Evolutionary conservation across 2,888 invertebrate species (phyloP), one percentile per base, ranked within the genome.

Genomic region (Xanthia togata): DNA sequence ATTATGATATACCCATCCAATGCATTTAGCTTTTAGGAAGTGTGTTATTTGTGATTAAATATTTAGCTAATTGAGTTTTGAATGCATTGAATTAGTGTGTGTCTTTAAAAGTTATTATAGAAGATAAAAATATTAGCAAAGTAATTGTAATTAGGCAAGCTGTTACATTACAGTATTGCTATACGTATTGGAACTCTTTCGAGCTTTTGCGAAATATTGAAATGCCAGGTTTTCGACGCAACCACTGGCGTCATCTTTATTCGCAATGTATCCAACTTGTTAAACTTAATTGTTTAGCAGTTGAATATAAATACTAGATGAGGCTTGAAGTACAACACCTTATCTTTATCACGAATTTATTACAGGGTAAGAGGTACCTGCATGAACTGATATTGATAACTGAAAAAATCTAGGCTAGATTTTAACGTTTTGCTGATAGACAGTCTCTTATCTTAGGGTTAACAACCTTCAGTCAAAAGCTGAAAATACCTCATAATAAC

Each of bases 141-240:
- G 17, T 79, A 69, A 69, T 82, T 64, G 17, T 79, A 69, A 69
- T 82, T 64, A 20, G 50, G 60, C n/a, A 81, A 78, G 14, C 53
- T 57, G 0, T 64, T 41, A 60, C 55, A 73, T 38, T 64, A 55
- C 53, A 73, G 17, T 67, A 38, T 83, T 74, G 79, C 83, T 59
- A 65, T 62, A 50, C 23, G 12, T 26, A 35, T 59, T 74, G 8
- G 0, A 50, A 41, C 50, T 79, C 65, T 83, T 79, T 70, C 38
- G 11, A 64, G 79, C 23, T 47, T 83, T 82, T 82, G 57, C 74
- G 81, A 79, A 82, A 82, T 67, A 47, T 79, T 74, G 26, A 83
- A 82, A 82, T 81, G 83, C 38, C 83, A 79, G 35, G 35, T 70
- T 74, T 59, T 53, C 23, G 0, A 57, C 55, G 65, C 79, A 81